Conservation (phyloP, 2,113 vertebrate genomes). For the Pangasianodon gigas region DNA sequence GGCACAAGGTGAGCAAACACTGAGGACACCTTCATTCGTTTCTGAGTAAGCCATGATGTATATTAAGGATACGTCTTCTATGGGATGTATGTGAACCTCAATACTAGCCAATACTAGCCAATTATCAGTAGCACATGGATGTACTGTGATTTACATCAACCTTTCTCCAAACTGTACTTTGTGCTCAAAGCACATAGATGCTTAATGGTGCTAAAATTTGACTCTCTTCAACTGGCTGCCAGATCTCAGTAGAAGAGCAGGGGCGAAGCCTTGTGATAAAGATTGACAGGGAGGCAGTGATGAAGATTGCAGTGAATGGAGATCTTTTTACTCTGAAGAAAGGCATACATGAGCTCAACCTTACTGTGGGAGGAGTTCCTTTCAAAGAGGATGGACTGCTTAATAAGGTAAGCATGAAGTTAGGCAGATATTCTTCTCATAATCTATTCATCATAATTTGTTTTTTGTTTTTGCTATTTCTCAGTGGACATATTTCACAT, state of each 20-base stretch:
- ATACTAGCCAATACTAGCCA: background rate
- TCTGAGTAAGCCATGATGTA: background rate
- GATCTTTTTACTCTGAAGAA: conserved; percentile 84
- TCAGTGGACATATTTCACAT: background rate
- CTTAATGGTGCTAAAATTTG: background rate
- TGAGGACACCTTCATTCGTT: background rate
- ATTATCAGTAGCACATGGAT: background rate
- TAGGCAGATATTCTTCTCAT: background rate
- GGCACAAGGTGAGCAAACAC: conserved; percentile 83
- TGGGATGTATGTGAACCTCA: background rate
- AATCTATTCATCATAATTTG: too few relatives aligned
- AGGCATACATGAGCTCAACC: conserved; percentile 90
- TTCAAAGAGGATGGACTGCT: conserved; percentile 84
- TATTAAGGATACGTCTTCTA: background rate
- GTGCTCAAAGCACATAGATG: background rate
- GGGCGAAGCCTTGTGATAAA: conserved; percentile 88
- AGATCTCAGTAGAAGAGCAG: conserved; percentile 95
- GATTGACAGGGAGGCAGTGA: conserved; percentile 92
- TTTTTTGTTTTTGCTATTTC: background rate
- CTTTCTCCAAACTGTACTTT: background rate
- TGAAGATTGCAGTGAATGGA: conserved; percentile 93
- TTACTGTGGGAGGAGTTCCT: conserved; percentile 92
- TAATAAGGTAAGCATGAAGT: conserved; percentile 77
- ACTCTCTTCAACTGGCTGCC: conserved; percentile 1
- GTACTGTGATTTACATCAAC: background rate